Evolutionary conservation across 2,888 invertebrate species (phyloP).

Genomic region (Aphrophora alni): DNA sequence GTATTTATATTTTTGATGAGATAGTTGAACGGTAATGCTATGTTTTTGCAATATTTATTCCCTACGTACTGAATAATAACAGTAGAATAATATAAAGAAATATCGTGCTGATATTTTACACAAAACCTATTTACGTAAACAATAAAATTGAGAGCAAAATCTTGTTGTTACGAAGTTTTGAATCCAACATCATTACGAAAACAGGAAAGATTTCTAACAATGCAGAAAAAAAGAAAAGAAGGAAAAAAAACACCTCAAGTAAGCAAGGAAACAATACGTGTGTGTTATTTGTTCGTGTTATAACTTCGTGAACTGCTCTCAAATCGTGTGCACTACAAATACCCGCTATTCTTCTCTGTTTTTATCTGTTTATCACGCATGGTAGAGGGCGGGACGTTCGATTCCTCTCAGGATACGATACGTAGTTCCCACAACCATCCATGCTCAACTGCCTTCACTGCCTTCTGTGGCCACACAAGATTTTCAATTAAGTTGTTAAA

Average conservation of each 20-base stretch:
- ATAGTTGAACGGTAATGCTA: too few species aligned
- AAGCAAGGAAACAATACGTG: background rate
- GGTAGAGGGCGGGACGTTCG: conserved; percentile 31
- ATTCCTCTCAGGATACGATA: conserved; percentile 27
- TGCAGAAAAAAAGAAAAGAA: background rate
- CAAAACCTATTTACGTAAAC: background rate
- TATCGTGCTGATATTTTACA: background rate
- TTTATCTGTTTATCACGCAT: conserved; percentile 39
- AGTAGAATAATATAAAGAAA: background rate
- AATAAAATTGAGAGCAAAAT: background rate
- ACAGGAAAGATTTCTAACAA: background rate
- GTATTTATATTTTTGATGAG: too few species aligned
- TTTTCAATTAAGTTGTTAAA: background rate
- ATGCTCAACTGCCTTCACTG: background rate
- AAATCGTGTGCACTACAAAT: conserved; percentile 38
- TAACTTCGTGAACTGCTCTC: background rate
- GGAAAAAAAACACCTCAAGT: background rate
- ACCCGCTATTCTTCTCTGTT: conserved; percentile 31
- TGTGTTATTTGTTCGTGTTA: conserved; percentile 2
- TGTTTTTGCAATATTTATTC: too few species aligned
- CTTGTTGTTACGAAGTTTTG: background rate
- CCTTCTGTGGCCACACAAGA: background rate
- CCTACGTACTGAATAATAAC: too few species aligned
- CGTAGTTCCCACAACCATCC: conserved; percentile 14
- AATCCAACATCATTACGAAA: background rate